Evolutionary conservation across 1,140 invertebrate genomes (phyloP).

Genomic region (Drosophila nigromelanica): DNA sequence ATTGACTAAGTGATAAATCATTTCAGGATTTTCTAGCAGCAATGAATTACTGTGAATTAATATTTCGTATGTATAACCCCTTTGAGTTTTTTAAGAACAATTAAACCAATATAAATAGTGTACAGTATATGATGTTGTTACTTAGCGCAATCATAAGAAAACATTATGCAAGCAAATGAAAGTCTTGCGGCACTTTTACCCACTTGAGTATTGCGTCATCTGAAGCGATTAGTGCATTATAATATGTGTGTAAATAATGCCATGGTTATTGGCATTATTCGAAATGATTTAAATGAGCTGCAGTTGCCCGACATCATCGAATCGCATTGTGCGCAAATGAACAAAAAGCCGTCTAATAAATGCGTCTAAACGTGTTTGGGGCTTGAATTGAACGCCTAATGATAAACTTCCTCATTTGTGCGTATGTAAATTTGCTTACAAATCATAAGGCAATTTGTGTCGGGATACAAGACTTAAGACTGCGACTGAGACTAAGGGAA

Average conservation of each 20-base stretch:
- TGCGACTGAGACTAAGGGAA: conserved; percentile 65
- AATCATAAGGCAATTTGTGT: conserved; percentile 41
- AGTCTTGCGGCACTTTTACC: conserved; percentile 72
- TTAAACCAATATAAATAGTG: conserved; percentile 7
- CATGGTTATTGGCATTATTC: conserved; percentile 50
- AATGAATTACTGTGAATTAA: no score
- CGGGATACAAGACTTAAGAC: conserved; percentile 29
- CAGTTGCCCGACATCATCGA: conserved; percentile 37
- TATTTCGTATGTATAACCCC: no score
- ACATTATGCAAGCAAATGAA: conserved; percentile 57
- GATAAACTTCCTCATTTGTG: conserved; percentile 76
- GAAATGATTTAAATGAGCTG: conserved; percentile 64
- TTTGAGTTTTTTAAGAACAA: neutral
- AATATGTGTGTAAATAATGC: conserved; percentile 46
- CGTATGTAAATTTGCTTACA: conserved; percentile 55
- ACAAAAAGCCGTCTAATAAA: conserved; percentile 52
- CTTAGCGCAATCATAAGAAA: neutral
- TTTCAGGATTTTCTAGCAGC: neutral
- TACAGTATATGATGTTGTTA: conserved; percentile 6
- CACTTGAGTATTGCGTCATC: conserved; percentile 39
- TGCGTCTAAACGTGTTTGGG: conserved; percentile 38
- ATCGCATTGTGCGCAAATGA: conserved; percentile 52
- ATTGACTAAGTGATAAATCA: no score
- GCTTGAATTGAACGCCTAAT: conserved; percentile 67
- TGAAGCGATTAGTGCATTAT: conserved; percentile 65